Evolutionary conservation across 35 echinoderm and acorn worm genomes (phyloP), one percentile per base, ranked within the genome.

Genomic region (Stichopus chloronotus): DNA sequence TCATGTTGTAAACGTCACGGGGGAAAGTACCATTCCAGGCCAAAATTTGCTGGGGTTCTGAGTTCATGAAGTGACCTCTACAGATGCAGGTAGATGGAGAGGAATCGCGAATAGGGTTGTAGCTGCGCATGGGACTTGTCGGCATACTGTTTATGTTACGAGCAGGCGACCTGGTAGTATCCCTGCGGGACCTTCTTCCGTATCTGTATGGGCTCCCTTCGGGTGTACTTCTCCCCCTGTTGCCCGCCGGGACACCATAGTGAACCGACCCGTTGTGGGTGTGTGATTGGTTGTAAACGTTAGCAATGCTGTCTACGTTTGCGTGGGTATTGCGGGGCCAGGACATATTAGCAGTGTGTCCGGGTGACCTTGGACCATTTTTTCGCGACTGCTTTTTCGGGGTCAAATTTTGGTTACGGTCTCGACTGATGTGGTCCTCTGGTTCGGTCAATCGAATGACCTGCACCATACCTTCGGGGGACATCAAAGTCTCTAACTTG

Each of bases 1-100:
- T 81, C 81, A 96, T 90, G 86, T 98, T 92, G 91, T 94, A 98
- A 23, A 98, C 95, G 57, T 98, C 96, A 7, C 96, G 92, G 1
- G 96, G 96, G 79, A 94, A 95, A n/a, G 95, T 94, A 8, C 96
- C 96, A 81, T 98, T 98, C 96, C 96, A 98, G 8, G 96, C 96
- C 14, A 98, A 81, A 8, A 98, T 82, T 21, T 94, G 94, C 13
- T 97, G 96, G 43, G 93, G 84, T 53, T 76, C 78, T 6, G 78
- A 54, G 58, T 79, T 92, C 52, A 91, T 86, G 69, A 79, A 88
- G 56, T 92, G 91, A 80, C 91, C 91, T 58, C 58, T 86, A n/a
- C 87, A 78, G 71, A 71, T 58, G 65, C 78, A 93, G 63, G 91
- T 91, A 87, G 90, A 95, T 79, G 54, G 94, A 63, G 57, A 93